Evolutionary conservation across 2,797 vertebrate genomes (phyloP), one percentile per base, ranked within the genome.

Genomic region (Synanceia verrucosa): DNA sequence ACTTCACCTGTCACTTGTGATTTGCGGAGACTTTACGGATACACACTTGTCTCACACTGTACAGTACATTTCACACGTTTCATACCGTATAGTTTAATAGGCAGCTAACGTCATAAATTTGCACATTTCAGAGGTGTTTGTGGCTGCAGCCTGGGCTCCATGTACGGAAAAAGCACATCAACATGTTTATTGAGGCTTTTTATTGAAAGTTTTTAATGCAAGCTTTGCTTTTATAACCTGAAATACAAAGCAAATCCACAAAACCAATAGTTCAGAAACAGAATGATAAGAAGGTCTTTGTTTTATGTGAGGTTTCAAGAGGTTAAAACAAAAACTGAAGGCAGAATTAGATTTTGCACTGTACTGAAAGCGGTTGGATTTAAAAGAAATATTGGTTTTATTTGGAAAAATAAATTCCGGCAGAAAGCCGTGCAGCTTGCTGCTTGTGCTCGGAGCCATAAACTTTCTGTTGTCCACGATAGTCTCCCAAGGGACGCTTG

Each of bases 1-100:
- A 70, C 47, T 77, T 77, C 43, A 79, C 66, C 39, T 79, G 70
- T 62, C 70, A 52, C 65, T 39, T 57, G 9, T 33, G 37, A 78
- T 72, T 73, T 73, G 52, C 46, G 16, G 16, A 36, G 56, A 24
- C 57, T 66, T 64, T n/a, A 34, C 59, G 50, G 31, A 83, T 44
- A 37, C 29, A 31, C 7, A 13, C 31, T 28, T 34, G 18, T 34
- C 11, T 70, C 23, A 48, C 28, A 37, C 12, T 44, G 9, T 21
- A 39, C 36, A 36, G 28, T 37, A 48, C 16, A 31, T 56, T 73
- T 68, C 5, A 47, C 48, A 36, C 37, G 29, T 60, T 55, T 68
- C 21, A 34, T 43, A 19, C 8, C 19, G 18, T 60, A 14, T 37
- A 28, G 34, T 57, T 52, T 55, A 65, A 46, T 12, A 19, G 18